Conservation (phyloP, 2,113 vertebrate genomes). For the Myanophis thanlyinensis region DNA sequence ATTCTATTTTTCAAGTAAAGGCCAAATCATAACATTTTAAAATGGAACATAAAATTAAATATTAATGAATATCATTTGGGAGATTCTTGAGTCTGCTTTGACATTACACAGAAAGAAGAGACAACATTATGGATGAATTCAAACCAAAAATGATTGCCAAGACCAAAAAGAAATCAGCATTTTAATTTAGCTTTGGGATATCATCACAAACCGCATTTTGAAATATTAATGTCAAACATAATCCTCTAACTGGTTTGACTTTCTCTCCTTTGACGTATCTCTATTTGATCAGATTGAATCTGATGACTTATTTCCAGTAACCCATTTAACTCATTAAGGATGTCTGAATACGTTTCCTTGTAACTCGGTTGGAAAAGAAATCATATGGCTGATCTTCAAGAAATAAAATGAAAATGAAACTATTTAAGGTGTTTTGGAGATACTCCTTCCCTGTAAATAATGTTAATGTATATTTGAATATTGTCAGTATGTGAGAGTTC, state of each 20-base stretch:
- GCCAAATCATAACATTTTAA: neutral
- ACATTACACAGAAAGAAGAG: neutral
- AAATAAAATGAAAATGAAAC: neutral
- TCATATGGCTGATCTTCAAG: neutral
- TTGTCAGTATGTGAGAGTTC: too few species aligned
- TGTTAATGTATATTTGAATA: neutral
- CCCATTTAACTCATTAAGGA: constrained; percentile 26
- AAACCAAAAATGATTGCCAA: constrained; percentile 4
- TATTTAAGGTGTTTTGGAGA: neutral
- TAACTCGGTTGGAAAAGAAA: constrained; percentile 1
- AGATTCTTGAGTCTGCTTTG: neutral
- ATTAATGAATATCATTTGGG: neutral
- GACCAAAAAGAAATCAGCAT: neutral
- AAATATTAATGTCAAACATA: neutral
- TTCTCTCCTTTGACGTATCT: neutral
- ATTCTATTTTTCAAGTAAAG: neutral
- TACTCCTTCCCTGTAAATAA: neutral
- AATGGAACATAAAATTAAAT: neutral
- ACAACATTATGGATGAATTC: constrained; percentile 1
- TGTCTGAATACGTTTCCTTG: neutral
- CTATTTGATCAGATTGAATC: constrained; percentile 9
- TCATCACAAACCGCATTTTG: neutral
- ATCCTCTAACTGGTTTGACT: neutral
- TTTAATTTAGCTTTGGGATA: constrained; percentile 30
- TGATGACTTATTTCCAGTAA: neutral